Evolutionary conservation across 2,797 vertebrate species (phyloP).

Genomic region (Halcyon badia): DNA sequence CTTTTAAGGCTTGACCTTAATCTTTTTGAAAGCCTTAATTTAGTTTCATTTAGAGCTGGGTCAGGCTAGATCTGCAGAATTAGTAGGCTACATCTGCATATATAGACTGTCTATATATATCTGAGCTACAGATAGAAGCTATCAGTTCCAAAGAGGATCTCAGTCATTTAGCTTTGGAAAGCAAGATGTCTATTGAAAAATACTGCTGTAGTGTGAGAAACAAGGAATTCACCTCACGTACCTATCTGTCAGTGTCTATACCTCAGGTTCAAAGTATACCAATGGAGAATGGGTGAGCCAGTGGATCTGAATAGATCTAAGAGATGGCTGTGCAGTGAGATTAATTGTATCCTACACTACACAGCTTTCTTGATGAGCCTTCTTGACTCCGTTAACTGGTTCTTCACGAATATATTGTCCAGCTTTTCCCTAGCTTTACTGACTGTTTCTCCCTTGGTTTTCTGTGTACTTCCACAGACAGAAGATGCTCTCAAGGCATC

Average conservation of each 20-base stretch:
- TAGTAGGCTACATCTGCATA: not conserved
- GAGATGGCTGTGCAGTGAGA: not conserved
- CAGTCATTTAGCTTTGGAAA: not conserved
- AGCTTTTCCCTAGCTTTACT: not conserved
- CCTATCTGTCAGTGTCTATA: not conserved
- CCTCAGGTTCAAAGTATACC: accelerated
- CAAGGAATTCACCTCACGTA: not conserved
- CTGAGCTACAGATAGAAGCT: not conserved
- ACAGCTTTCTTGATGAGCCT: not conserved
- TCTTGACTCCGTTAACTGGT: not conserved
- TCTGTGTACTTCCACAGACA: not conserved
- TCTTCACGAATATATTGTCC: not conserved
- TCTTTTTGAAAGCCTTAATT: not conserved
- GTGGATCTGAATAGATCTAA: not conserved
- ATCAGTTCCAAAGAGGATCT: not conserved
- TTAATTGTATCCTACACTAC: not conserved
- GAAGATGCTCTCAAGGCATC: not conserved
- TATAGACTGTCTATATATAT: not conserved
- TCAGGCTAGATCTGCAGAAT: not conserved
- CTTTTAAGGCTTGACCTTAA: not conserved
- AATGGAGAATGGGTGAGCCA: accelerated
- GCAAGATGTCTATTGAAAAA: not conserved
- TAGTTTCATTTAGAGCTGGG: not conserved
- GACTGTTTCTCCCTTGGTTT: not conserved
- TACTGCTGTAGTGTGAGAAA: not conserved